Evolutionary conservation across 2,888 invertebrate species (phyloP).

Genomic region (Napeogenes inachia): DNA sequence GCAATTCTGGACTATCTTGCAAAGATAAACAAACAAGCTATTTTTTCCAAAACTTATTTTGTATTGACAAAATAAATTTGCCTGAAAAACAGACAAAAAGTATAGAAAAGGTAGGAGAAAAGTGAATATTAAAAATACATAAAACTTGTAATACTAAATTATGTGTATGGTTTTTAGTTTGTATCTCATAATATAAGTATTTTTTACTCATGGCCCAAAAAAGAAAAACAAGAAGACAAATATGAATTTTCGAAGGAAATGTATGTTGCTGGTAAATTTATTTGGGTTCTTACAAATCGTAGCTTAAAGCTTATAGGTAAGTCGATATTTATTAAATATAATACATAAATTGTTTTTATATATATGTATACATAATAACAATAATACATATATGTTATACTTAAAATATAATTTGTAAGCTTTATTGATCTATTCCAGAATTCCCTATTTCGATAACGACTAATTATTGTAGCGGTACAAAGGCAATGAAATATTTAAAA

Average conservation of each 20-base stretch:
- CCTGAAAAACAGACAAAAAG: slow-evolving; percentile 46
- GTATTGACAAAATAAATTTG: slow-evolving; percentile 61
- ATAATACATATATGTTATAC: neutral
- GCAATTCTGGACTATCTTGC: slow-evolving; percentile 34
- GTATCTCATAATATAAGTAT: slow-evolving; percentile 32
- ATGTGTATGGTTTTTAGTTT: slow-evolving; percentile 36
- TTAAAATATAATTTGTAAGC: slow-evolving; percentile 1
- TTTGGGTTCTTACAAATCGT: slow-evolving; percentile 57
- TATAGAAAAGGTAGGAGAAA: slow-evolving; percentile 38
- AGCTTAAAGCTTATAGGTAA: slow-evolving; percentile 52
- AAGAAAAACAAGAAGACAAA: slow-evolving; percentile 26
- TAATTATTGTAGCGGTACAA: slow-evolving; percentile 55
- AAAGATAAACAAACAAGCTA: slow-evolving; percentile 30
- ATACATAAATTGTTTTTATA: slow-evolving; percentile 1
- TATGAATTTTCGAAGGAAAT: slow-evolving; percentile 44
- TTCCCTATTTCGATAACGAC: slow-evolving; percentile 50
- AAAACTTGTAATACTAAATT: neutral
- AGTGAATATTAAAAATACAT: neutral
- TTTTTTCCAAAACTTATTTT: slow-evolving; percentile 51
- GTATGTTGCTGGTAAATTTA: slow-evolving; percentile 49
- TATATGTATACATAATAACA: too few relatives aligned
- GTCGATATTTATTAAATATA: slow-evolving; percentile 15
- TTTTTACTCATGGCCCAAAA: slow-evolving; percentile 47
- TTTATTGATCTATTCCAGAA: slow-evolving; percentile 45
- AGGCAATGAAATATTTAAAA: slow-evolving; percentile 51